phyloP scores from a whole-genome alignment of 2,888 invertebrate genomes.

The Villa cingulata region DNA sequence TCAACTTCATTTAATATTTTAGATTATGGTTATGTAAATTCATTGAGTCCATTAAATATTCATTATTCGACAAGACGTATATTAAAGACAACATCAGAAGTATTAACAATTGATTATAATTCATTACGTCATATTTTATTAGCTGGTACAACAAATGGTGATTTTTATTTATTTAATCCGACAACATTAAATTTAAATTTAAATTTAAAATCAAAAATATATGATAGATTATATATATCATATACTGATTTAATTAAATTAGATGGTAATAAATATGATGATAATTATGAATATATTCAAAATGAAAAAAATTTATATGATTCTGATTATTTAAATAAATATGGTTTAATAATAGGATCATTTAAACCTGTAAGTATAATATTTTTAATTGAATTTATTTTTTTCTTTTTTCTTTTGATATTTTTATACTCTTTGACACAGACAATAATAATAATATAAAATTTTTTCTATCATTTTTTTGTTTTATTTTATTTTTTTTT shows the following conservation, averaged over 20 bases:
- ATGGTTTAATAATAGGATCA: slow-evolving; percentile 25
- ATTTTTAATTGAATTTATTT: neutral
- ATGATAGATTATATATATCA: neutral
- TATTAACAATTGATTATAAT: slow-evolving; percentile 21
- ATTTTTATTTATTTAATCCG: slow-evolving; percentile 20
- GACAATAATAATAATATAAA: too few relatives aligned
- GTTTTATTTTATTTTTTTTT: neutral
- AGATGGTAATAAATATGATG: slow-evolving; percentile 6
- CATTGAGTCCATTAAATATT: slow-evolving; percentile 20
- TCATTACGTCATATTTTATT: slow-evolving; percentile 18
- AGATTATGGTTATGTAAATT: slow-evolving; percentile 11
- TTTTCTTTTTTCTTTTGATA: too few relatives aligned
- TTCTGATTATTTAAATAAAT: slow-evolving; percentile 20
- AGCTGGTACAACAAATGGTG: slow-evolving; percentile 24
- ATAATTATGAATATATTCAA: neutral
- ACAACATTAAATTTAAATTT: slow-evolving; percentile 20
- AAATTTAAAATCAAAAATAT: neutral
- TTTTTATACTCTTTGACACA: too few relatives aligned
- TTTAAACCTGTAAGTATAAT: slow-evolving; percentile 13
- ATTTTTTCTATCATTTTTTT: too few relatives aligned
- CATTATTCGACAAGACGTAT: slow-evolving; percentile 13
- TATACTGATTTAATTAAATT: slow-evolving; percentile 21
- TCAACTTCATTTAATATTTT: too few relatives aligned
- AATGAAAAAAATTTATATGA: slow-evolving; percentile 12
- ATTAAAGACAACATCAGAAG: slow-evolving; percentile 17